Percentiles rank a stretch among this genome's conserved stretches.
Conservation (phyloP, 1,140 invertebrate genomes). For the Macrobrachium rosenbergii region DNA sequence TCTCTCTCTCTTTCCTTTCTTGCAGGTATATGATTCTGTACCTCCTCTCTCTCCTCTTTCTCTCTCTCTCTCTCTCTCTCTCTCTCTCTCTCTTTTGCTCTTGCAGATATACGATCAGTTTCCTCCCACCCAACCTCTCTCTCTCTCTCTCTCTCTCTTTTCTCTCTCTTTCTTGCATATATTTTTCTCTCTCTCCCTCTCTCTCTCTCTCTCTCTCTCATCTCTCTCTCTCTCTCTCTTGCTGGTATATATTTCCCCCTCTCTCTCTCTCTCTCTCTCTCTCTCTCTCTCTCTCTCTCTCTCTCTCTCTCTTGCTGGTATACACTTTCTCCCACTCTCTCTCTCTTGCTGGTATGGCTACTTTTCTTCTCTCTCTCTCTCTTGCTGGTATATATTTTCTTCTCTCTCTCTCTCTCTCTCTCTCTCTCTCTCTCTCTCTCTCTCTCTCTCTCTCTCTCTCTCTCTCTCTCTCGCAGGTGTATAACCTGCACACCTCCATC, state of each 20-base stretch:
- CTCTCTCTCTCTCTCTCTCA: not conserved
- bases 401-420: conserved; percentile 36
- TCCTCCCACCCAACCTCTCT: too few relatives aligned
- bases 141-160: conserved; percentile 44
- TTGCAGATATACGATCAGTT: not conserved
- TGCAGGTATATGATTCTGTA: too few relatives aligned
- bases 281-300: conserved; percentile 34
- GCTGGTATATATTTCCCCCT: too few relatives aligned
- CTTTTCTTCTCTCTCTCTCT: conserved; percentile 45
- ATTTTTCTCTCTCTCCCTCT: not conserved
- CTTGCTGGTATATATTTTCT: too few relatives aligned
- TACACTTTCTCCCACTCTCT: conserved; percentile 36
- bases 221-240: not conserved
- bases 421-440: conserved; percentile 39
- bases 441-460: conserved; percentile 41
- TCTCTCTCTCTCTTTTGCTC: conserved; percentile 40
- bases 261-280: conserved; percentile 44
- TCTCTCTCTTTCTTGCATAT: too few relatives aligned
- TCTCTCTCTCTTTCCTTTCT: conserved; percentile 32
- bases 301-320: conserved; percentile 38
- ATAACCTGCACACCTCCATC: not conserved
- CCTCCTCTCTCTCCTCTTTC: too few relatives aligned
- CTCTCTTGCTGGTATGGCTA: too few relatives aligned
- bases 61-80: conserved; percentile 45
- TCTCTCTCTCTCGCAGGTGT: not conserved